phyloP scores from a whole-genome alignment of 2,797 vertebrate genomes.

The Gila robusta region DNA sequence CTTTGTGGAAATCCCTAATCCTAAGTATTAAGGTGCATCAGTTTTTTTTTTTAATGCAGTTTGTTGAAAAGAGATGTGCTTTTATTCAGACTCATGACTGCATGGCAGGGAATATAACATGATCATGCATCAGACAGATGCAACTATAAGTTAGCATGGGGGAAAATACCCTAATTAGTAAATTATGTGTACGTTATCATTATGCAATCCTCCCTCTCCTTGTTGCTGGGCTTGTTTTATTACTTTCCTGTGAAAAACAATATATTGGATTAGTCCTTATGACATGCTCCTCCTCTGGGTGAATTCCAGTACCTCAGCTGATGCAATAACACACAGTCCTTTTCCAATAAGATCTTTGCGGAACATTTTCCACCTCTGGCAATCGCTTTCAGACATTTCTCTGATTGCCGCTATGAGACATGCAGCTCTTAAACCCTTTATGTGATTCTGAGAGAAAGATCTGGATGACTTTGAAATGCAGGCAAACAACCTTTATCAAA shows the following conservation, averaged over 20 bases:
- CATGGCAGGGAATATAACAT: neutral
- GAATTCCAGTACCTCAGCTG: conserved; percentile 13
- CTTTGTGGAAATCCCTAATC: neutral
- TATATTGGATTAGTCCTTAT: conserved; percentile 56
- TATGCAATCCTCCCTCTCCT: conserved; percentile 17
- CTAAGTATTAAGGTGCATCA: neutral
- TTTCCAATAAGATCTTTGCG: conserved; percentile 21
- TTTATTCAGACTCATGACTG: neutral
- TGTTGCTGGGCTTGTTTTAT: conserved; percentile 27
- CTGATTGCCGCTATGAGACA: conserved; percentile 24
- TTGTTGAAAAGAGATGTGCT: neutral
- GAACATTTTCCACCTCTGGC: conserved; percentile 28
- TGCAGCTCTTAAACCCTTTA: conserved; percentile 21
- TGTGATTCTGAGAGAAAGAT: conserved; percentile 12
- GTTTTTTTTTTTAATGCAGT: neutral
- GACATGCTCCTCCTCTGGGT: conserved; percentile 35
- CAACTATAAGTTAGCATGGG: neutral
- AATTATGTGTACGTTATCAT: conserved; percentile 13
- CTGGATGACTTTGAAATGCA: conserved; percentile 47
- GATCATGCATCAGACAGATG: neutral
- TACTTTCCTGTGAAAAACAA: conserved; percentile 29
- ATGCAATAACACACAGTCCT: conserved; percentile 51
- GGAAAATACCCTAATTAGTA: neutral
- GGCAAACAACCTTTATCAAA: conserved; percentile 52
- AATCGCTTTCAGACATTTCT: conserved; percentile 10